These are phyloP conservation scores for Dryomyza anilis DNA, from an alignment of 2,888 invertebrate species.

Conservation along the genomic window DNA sequence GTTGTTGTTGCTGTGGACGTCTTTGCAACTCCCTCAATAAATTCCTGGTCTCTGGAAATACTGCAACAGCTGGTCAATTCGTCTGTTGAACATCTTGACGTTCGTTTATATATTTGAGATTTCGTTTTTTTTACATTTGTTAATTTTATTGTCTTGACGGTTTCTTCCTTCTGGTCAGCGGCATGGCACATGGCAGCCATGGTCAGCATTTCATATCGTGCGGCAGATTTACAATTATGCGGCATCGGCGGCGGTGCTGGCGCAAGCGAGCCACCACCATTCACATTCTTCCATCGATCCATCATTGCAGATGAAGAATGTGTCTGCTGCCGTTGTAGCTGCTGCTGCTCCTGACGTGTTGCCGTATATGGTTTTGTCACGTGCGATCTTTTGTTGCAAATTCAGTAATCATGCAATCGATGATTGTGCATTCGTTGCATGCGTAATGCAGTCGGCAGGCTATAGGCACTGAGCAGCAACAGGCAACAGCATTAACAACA, in stretches of 20 bases:
- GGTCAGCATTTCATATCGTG: slow-evolving; percentile 50
- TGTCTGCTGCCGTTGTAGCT: slow-evolving; percentile 5
- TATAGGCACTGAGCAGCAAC: too few relatives aligned
- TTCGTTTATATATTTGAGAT: too few relatives aligned
- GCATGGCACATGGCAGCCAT: not conserved
- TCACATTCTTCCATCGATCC: too few relatives aligned
- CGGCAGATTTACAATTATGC: slow-evolving; percentile 45
- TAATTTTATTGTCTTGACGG: not conserved
- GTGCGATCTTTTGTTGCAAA: slow-evolving; percentile 61
- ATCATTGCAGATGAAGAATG: slow-evolving; percentile 27
- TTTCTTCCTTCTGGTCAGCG: not conserved
- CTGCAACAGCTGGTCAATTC: slow-evolving; percentile 17
- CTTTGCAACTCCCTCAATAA: slow-evolving; percentile 21
- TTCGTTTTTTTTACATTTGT: too few relatives aligned
- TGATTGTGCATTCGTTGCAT: slow-evolving; percentile 36
- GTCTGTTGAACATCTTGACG: slow-evolving; percentile 18
- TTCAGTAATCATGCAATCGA: slow-evolving; percentile 59
- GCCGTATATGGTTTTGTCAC: slow-evolving; percentile 61
- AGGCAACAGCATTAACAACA: slow-evolving; percentile 25
- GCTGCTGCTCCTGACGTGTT: slow-evolving; percentile 34
- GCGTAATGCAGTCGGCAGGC: slow-evolving; percentile 33
- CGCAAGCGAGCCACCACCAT: too few relatives aligned
- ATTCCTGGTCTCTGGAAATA: slow-evolving; percentile 8
- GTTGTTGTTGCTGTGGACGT: not conserved
- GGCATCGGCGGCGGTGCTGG: not conserved